Base-by-base conservation (phyloP, 2,888 invertebrate species). In the Megastigmus dorsalis region DNA sequence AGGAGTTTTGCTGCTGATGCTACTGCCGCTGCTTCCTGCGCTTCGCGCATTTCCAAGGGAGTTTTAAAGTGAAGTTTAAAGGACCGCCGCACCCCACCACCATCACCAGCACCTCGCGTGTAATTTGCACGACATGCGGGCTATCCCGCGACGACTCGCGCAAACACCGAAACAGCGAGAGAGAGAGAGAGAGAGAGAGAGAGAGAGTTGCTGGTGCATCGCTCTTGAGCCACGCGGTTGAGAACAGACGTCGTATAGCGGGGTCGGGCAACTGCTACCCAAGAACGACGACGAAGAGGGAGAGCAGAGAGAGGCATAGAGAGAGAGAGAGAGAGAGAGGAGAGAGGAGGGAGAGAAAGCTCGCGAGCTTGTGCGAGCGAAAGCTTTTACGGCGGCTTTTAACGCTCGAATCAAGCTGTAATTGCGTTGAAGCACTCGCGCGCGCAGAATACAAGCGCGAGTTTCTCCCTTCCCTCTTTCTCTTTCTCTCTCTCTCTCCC, bases 341-440 rank as follows among this genome's bases (percentile, higher is more conserved):
- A 20, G 23, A n/a, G n/a, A n/a, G n/a, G n/a, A n/a, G n/a, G n/a
- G n/a, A 26, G 15, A 18, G 18, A 43, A 13, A 23, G 20, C 1
- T n/a, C 15, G 54, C 5, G n/a, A 7, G 13, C 20, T 26, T 2
- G 63, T 5, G 33, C 2, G 18, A 18, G 38, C 15, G 45, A 78
- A 69, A 69, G 78, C 77, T 79, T 78, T 79, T 74, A 79, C 57
- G 76, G 65, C 74, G 70, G 77, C 78, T 80, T 79, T 80, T 79
- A 78, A 78, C 77, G 74, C 75, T 69, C 73, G 75, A 76, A 65
- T 78, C 77, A 50, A 74, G 73, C 74, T 74, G 78, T 78, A 78
- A 79, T 80, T 79, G 78, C 74, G 75, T 74, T 77, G 52, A 73
- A 77, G 70, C 67, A 38, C 66, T 70, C 66, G 52, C 67, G 65